Conservation (phyloP, 2,888 invertebrate genomes). For the Lysandra bellargus region DNA sequence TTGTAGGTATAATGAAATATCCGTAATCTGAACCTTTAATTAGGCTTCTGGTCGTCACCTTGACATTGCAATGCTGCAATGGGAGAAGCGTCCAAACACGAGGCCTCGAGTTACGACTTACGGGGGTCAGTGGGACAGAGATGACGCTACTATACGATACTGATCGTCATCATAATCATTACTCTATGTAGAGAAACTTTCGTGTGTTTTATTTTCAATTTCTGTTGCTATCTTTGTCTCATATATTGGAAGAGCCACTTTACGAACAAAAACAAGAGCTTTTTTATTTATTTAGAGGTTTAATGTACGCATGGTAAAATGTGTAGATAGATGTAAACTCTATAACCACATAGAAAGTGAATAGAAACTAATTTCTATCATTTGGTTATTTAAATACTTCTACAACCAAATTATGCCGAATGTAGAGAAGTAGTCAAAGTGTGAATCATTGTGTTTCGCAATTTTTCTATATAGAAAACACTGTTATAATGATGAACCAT, state of each 20-base stretch:
- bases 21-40: neutral
- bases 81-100: neutral
- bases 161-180: neutral
- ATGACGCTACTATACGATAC: neutral
- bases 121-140: neutral
- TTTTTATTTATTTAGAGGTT: too few relatives aligned
- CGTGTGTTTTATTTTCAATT: too few relatives aligned
- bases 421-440: neutral
- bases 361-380: neutral
- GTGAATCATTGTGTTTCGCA: constrained; percentile 1
- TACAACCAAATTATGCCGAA: too few relatives aligned
- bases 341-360: neutral
- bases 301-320: too few relatives aligned
- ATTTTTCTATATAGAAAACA: neutral
- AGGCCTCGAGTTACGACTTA: neutral
- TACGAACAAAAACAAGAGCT: too few relatives aligned
- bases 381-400: too few relatives aligned
- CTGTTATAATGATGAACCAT: neutral
- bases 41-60: neutral
- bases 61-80: neutral
- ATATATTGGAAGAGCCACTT: too few relatives aligned
- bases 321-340: too few relatives aligned
- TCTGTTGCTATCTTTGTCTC: too few relatives aligned
- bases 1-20: neutral
- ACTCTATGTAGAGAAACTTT: too few relatives aligned